Base-by-base conservation (phyloP, 2,797 vertebrate genomes). In the Malurus splendens region DNA sequence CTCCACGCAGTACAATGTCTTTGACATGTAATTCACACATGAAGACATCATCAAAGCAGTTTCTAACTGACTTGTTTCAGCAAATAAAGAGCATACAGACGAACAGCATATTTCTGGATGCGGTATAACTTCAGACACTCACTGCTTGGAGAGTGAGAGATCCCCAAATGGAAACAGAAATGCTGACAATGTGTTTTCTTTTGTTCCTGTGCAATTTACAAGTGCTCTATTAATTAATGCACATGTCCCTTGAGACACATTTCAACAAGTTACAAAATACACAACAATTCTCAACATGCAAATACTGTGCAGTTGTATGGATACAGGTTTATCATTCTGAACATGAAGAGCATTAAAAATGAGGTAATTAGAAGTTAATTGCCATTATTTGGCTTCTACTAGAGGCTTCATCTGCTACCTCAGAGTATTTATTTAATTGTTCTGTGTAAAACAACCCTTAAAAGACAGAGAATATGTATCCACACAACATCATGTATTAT, bases 61-160 rank as follows among this genome's bases (percentile, higher is more conserved):
- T 96, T 95, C 94, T 96, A 88, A 93, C 85, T 90, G 93, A 95
- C 94, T 95, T 91, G 86, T 89, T 92, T 89, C 72, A 68, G 82
- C 90, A 90, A 87, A 88, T 94, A 60, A 91, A 94, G 81, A 86
- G 81, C 41, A 20, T 41, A 54, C 42, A 82, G 88, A 84, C 1
- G 10, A 95, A 52, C 3, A 90, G 89, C 90, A 66, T 54, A 94
- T 93, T 95, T 92, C 90, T 94, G 87, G 72, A 42, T 39, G 62
- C 64, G 23, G 54, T 25, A 19, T 30, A 57, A 39, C 61, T 89
- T 84, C 73, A 93, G 86, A 85, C 70, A 71, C 28, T 82, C 28
- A 3, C 42, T 87, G 83, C 68, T 57, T 42, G n/a, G 25, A 82
- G 33, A 84, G 47, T 32, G 85, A 78, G 48, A 77, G 57, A 62